Base-by-base conservation (phyloP, 2,113 vertebrate genomes). In the Osmerus mordax region DNA sequence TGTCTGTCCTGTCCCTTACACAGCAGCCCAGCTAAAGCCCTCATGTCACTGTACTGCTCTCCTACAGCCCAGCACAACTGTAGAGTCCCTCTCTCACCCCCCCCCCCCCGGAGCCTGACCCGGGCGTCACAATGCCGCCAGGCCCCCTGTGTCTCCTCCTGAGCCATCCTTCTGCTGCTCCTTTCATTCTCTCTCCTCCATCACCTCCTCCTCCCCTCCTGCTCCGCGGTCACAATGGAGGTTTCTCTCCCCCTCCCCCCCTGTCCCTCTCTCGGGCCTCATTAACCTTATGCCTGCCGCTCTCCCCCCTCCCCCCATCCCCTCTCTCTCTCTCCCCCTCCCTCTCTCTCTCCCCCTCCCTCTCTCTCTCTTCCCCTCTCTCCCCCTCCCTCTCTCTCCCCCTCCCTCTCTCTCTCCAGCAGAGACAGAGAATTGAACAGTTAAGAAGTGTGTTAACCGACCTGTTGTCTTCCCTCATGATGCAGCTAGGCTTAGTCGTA, bases 391-490 rank as follows among this genome's bases (percentile, higher is more conserved):
- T 47, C 25, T 41, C 15, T 16, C 32, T 73, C 60, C 8, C 41
- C 29, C 32, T 58, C 14, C 32, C 69, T 67, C 65, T 47, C 41
- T 47, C 41, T 47, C 8, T 47, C 9, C 36, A 41, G 36, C 36
- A 41, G 29, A 32, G 36, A 41, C 36, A 41, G 36, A 41, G 36
- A 60, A 11, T 76, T 82, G 76, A 82, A 74, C 81, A 77, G 80
- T 79, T 14, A 76, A 71, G 79, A 71, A 79, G 70, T 76, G 67
- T 69, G 23, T 82, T 87, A 87, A 87, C 87, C 87, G 9, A 8
- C 9, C 41, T 47, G 41, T 47, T 47, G 7, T 47, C 2, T 9
- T 47, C 41, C 7, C 0, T 11, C 9, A 47, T 4, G 32, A 7
- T 36, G 4, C 32, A 36, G 32, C 32, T 36, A 8, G 5, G 4